Evolutionary conservation across 1,140 invertebrate species (phyloP).

Genomic region (Zaprionus camerounensis): DNA sequence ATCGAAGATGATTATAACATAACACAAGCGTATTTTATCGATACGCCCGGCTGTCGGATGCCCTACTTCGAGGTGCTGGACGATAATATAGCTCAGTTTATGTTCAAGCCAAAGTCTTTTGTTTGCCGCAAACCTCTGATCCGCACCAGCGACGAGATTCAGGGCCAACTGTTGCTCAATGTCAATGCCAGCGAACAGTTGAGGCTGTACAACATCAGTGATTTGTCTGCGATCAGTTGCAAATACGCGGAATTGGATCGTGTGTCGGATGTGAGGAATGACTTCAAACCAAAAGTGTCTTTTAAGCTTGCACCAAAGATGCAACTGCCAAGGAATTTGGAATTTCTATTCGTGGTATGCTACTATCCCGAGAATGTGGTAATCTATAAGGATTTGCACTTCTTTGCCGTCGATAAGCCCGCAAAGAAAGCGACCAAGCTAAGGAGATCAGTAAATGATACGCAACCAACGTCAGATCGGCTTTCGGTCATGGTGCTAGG

Average conservation of each 20-base stretch:
- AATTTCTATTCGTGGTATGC: constrained; percentile 88
- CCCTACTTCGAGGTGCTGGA: constrained; percentile 91
- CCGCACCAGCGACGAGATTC: constrained; percentile 71
- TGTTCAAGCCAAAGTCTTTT: constrained; percentile 84
- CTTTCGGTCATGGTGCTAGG: constrained; percentile 91
- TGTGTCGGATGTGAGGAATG: constrained; percentile 81
- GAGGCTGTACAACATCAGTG: constrained; percentile 86
- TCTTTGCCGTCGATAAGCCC: constrained; percentile 87
- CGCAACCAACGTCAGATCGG: constrained; percentile 36
- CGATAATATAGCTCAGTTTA: constrained; percentile 84
- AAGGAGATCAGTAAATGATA: constrained; percentile 32
- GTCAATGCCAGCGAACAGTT: constrained; percentile 88
- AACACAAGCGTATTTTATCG: constrained; percentile 86
- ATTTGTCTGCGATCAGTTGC: constrained; percentile 85
- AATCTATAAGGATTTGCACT: constrained; percentile 89
- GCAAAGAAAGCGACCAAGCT: not conserved
- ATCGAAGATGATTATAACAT: constrained; percentile 68
- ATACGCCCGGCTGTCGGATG: constrained; percentile 91
- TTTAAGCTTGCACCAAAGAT: constrained; percentile 79
- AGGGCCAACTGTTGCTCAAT: constrained; percentile 85
- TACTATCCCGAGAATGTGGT: constrained; percentile 69
- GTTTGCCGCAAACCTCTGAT: constrained; percentile 82
- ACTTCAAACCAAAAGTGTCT: constrained; percentile 78
- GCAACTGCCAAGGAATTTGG: constrained; percentile 83
- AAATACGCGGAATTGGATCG: constrained; percentile 88